Evolutionary conservation across 2,113 vertebrate species (phyloP), one percentile per base, ranked within the genome.

Genomic region (Burhinus oedicnemus): DNA sequence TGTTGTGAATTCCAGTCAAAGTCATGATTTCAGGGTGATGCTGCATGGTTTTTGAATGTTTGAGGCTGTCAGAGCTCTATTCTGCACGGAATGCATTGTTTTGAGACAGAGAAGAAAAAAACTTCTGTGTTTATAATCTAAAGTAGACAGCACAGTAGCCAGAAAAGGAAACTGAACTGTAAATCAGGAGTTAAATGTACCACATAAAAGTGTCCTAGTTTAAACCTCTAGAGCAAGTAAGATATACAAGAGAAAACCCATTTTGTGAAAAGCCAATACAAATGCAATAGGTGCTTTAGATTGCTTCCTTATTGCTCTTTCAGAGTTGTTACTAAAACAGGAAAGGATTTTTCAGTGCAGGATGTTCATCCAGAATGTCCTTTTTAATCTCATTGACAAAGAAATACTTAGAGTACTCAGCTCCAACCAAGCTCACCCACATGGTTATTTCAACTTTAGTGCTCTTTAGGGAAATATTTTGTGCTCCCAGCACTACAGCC

Each of bases 361-460:
- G 52, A 51, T 81, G 23, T 96, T 87, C 47, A 89, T 75, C 80
- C 38, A 71, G 15, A 87, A 6, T 42, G 52, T 89, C 61, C 36
- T 74, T 89, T 89, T 84, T 44, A 95, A 87, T 81, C 75, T 76
- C 47, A 82, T 85, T 89, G 78, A 89, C 44, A 91, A 32, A 76
- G 22, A 70, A 85, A 94, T 69, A 87, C 19, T 69, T 44, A 66
- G 3, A 85, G 77, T 6, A 60, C 36, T 72, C 52, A 85, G 30
- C 30, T 87, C 52, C 27, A 89, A 61, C 44, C 44, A 82, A 71
- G 27, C n/a, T 92, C 81, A 93, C 32, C 13, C 47, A 75, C n/a
- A 64, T 15, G 27, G 42, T 66, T 95, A 61, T 89, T 87, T 71
- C 61, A 71, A 2, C 64, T 91, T 72, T 47, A 87, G 34, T 72